Conservation (phyloP, 2,797 vertebrate species). For the Sylvia borin region DNA sequence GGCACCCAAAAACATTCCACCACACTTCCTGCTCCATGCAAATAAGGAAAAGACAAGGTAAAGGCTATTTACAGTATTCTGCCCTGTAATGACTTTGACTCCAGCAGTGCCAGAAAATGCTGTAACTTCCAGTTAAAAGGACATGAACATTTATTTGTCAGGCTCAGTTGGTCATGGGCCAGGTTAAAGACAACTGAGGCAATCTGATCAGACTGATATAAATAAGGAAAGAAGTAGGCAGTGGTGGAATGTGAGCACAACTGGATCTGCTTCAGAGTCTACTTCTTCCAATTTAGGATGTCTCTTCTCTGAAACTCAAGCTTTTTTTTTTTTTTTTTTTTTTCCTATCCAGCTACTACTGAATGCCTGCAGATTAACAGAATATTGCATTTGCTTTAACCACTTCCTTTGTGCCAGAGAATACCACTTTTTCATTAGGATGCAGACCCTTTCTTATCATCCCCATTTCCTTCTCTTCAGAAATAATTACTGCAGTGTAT, state of each 20-base stretch:
- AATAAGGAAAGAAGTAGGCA: background rate
- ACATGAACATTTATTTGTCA: background rate
- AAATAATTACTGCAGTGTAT: background rate
- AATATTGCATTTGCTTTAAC: background rate
- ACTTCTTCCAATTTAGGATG: background rate
- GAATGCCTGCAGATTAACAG: background rate
- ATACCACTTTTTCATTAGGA: background rate
- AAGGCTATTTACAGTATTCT: background rate
- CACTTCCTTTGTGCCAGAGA: background rate
- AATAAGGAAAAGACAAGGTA: background rate
- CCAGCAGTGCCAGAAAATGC: background rate
- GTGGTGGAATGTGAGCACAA: background rate
- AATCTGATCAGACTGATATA: background rate
- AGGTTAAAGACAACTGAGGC: background rate
- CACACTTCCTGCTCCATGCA: background rate
- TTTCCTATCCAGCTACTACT: background rate
- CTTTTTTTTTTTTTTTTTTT: background rate
- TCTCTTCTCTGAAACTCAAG: background rate
- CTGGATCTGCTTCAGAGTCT: background rate
- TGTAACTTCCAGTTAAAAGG: background rate
- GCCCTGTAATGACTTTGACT: background rate
- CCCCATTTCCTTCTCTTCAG: background rate
- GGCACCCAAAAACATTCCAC: background rate
- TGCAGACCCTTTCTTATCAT: background rate
- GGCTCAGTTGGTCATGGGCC: background rate